These are phyloP conservation scores for Theristicus caerulescens DNA, from an alignment of 2,113 vertebrate species.

Conservation along the genomic window DNA sequence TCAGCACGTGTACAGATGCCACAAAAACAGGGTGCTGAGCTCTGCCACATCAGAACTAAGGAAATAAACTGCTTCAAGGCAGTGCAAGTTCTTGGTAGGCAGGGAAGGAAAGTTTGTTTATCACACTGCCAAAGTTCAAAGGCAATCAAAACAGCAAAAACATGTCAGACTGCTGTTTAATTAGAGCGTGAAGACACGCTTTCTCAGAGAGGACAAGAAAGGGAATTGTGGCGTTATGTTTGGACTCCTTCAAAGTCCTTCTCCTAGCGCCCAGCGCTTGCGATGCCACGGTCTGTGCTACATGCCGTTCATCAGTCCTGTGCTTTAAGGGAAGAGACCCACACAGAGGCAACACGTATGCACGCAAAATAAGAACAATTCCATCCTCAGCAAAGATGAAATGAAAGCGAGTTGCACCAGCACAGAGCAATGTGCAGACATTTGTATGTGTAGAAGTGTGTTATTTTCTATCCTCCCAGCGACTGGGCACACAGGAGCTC, in stretches of 20 bases:
- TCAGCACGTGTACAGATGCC: background rate
- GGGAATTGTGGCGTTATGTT: background rate
- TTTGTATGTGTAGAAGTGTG: background rate
- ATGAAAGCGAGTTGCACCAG: background rate
- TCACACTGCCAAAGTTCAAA: slow-evolving; percentile 13
- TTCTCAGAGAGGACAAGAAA: background rate
- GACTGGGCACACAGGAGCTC: background rate
- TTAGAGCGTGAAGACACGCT: background rate
- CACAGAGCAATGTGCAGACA: background rate
- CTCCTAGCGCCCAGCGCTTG: background rate
- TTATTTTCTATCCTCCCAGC: background rate
- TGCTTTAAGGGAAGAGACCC: background rate
- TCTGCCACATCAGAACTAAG: background rate
- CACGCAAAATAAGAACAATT: background rate
- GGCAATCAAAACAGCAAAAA: slow-evolving; percentile 5
- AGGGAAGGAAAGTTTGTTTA: slow-evolving; percentile 9
- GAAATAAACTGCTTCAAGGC: background rate
- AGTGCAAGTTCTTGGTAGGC: background rate
- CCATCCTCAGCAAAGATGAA: background rate
- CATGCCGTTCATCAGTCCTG: background rate
- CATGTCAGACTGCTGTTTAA: background rate
- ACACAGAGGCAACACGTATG: background rate
- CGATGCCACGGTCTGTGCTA: background rate
- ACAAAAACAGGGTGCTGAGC: background rate
- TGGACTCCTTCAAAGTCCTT: background rate